Evolutionary conservation across 2,113 vertebrate species (phyloP).

Genomic region (Myrmecophaga tridactyla): DNA sequence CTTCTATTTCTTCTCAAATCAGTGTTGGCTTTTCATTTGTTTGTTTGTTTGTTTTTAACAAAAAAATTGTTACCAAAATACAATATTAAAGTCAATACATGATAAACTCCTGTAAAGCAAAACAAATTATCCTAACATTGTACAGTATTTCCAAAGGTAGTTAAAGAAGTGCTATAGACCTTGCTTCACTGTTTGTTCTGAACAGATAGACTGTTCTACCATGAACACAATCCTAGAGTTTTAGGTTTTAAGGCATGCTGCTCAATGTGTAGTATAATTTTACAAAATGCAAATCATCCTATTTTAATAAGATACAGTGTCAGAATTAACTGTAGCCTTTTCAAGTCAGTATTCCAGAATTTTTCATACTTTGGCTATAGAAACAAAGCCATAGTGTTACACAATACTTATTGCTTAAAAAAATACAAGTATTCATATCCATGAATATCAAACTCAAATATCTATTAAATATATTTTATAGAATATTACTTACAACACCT

Average conservation of each 20-base stretch:
- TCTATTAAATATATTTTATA: constrained; percentile 88
- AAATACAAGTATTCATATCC: constrained; percentile 88
- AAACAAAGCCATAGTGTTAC: constrained; percentile 87
- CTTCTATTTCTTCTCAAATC: too few relatives aligned
- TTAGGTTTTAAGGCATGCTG: constrained; percentile 87
- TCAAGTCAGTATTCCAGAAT: constrained; percentile 83
- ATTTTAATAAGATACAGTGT: constrained; percentile 79
- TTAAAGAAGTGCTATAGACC: constrained; percentile 81
- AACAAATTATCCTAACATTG: constrained; percentile 94
- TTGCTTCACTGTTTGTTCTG: constrained; percentile 76
- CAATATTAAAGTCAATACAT: constrained; percentile 91
- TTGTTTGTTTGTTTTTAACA: constrained; percentile 87
- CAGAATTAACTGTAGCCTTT: constrained; percentile 81
- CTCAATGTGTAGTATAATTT: constrained; percentile 81
- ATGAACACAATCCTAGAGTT: constrained; percentile 77
- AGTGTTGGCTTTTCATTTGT: too few relatives aligned
- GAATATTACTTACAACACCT: constrained; percentile 87
- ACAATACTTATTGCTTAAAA: constrained; percentile 88
- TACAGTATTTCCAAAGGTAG: constrained; percentile 87
- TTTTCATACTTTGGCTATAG: constrained; percentile 87
- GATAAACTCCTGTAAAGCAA: constrained; percentile 91
- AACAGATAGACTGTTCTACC: constrained; percentile 75
- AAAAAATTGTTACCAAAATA: constrained; percentile 97
- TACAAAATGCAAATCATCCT: constrained; percentile 84
- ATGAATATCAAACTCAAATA: constrained; percentile 87